Conservation (phyloP, 2,797 vertebrate genomes). For the Huso huso region DNA sequence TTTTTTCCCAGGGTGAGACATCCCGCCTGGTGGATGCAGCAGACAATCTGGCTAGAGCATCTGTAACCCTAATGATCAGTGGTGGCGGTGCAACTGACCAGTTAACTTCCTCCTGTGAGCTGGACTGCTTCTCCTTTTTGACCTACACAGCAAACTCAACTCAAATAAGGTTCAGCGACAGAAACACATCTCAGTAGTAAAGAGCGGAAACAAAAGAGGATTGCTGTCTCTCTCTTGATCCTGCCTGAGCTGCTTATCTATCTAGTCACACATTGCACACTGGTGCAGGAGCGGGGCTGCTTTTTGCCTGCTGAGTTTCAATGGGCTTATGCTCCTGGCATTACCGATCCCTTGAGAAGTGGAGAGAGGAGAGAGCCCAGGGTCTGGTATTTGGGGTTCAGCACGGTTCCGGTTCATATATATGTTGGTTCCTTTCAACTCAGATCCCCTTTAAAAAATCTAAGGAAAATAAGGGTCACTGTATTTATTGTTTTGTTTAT, state of each 20-base stretch:
- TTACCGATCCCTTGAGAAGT: not conserved
- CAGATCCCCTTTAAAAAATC: not conserved
- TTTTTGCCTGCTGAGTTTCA: not conserved
- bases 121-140: slow-evolving; percentile 29
- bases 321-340: not conserved
- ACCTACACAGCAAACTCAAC: slow-evolving; percentile 34
- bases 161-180: not conserved
- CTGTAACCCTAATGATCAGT: slow-evolving; percentile 62
- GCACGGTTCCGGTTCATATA: not conserved
- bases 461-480: too few species aligned
- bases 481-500: too few species aligned
- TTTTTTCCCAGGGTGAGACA: slow-evolving; percentile 60
- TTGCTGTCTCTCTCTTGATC: slow-evolving; percentile 25
- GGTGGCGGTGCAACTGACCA: slow-evolving; percentile 31
- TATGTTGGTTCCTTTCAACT: not conserved
- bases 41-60: slow-evolving; percentile 58
- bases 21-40: slow-evolving; percentile 59
- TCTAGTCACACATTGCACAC: slow-evolving; percentile 43
- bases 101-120: slow-evolving; percentile 24
- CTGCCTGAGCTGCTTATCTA: slow-evolving; percentile 51
- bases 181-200: too few species aligned
- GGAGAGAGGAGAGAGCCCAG: not conserved
- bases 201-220: not conserved
- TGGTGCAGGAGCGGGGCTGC: slow-evolving; percentile 19
- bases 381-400: not conserved